A percentile compares a stretch with the other conserved stretches of the same genome.
These are phyloP conservation scores for Lytechinus variegatus DNA, from an alignment of 35 echinoderm and acorn worm genomes.

Conservation along the genomic window DNA sequence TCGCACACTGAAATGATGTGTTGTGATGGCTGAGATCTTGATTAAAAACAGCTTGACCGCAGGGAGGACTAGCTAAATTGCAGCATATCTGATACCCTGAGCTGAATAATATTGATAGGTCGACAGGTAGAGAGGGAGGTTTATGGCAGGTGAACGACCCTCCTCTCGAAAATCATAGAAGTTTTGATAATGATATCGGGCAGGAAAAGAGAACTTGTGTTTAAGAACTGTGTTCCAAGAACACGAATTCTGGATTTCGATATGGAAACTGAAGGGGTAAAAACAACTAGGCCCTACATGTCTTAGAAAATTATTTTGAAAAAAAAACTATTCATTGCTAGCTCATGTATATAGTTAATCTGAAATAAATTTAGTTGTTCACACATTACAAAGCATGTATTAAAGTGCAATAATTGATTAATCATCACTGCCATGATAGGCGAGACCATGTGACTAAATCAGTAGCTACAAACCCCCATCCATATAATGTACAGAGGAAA, in stretches of 20 bases:
- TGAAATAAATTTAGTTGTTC: no score
- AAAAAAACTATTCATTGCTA: no score
- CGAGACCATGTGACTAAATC: neutral
- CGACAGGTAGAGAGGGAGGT: neutral
- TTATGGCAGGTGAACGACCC: neutral
- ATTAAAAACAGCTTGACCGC: constrained; percentile 7
- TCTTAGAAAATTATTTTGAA: no score
- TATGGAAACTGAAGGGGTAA: neutral
- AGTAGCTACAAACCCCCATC: no score
- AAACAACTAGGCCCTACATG: no score
- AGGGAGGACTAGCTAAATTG: neutral
- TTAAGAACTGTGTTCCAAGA: neutral
- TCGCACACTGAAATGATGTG: constrained; percentile 10
- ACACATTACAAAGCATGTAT: no score
- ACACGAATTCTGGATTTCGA: neutral
- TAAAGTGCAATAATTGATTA: no score
- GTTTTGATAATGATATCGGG: neutral
- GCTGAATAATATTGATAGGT: constrained; percentile 19
- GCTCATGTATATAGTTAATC: no score
- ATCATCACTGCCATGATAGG: neutral
- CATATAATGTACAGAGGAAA: no score
- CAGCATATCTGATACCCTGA: constrained; percentile 1
- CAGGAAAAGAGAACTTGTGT: neutral
- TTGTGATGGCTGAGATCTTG: neutral
- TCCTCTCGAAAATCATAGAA: neutral